These are phyloP conservation scores for Thamnophis sirtalis DNA, from an alignment of 2,113 vertebrate species.

Conservation along the genomic window DNA sequence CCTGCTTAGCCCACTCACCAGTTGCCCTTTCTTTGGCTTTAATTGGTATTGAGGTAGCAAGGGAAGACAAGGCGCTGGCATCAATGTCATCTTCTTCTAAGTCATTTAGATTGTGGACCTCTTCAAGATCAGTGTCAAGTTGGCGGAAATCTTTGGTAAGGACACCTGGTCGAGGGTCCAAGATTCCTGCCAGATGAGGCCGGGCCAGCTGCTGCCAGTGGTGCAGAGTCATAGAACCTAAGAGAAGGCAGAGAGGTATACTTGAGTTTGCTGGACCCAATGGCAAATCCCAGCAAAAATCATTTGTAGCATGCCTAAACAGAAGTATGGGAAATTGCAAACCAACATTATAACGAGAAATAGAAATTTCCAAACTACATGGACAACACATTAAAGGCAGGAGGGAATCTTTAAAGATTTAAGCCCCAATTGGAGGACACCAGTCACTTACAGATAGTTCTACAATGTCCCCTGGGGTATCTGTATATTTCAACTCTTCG, in stretches of 20 bases:
- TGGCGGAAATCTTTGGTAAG: slow-evolving; percentile 85
- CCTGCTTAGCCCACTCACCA: slow-evolving; percentile 59
- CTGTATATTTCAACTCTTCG: background rate
- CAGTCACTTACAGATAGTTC: background rate
- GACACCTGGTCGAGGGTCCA: slow-evolving; percentile 77
- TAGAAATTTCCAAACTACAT: background rate
- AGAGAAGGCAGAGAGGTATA: background rate
- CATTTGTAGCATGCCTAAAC: background rate
- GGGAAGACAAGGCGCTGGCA: slow-evolving; percentile 55
- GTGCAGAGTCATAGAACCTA: slow-evolving; percentile 81
- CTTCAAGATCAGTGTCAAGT: slow-evolving; percentile 78
- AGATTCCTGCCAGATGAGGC: slow-evolving; percentile 78
- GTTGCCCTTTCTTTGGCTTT: slow-evolving; percentile 53
- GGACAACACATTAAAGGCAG: background rate
- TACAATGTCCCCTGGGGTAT: background rate
- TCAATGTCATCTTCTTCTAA: slow-evolving; percentile 84
- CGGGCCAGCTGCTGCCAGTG: slow-evolving; percentile 87
- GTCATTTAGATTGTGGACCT: slow-evolving; percentile 83
- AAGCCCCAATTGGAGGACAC: background rate
- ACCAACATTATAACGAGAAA: background rate
- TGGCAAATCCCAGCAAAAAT: background rate
- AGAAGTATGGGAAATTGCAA: background rate
- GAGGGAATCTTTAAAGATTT: background rate
- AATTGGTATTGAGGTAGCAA: slow-evolving; percentile 54
- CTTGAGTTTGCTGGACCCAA: background rate